Base-by-base conservation (phyloP, 1,140 invertebrate species). In the Contarinia nasturtii region DNA sequence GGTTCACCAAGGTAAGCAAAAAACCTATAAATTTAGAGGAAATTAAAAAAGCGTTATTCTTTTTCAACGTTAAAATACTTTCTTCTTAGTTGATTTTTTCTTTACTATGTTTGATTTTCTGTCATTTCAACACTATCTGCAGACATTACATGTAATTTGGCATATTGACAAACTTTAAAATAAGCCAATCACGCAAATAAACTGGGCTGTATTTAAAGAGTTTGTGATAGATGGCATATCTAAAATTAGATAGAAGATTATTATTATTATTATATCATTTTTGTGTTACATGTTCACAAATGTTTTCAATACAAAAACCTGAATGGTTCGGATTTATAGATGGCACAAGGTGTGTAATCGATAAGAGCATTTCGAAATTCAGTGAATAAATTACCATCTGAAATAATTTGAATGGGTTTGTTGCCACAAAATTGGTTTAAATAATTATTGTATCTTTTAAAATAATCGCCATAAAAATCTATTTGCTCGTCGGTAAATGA, bases 321-420 rank as follows among this genome's bases (percentile, higher is more conserved):
- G 52, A 57, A 62, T 0, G 67, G 63, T 52, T 73, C 67, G 52
- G 68, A 66, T 60, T 68, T 71, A 52, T 79, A 79, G n/a, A 67
- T 15, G 0, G 61, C 18, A 15, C 58, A 53, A 1, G 76, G 76
- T 10, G 61, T 51, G 2, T 58, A 50, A 44, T 67, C 65, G 7
- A 73, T 59, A 10, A 79, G 50, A 7, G 74, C 69, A 21, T 63
- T 55, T 18, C 69, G 63, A 48, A 78, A 75, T n/a, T 57, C 58
- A 2, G 59, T 37, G 49, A 74, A 70, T 34, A 79, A 52, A 2
- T 47, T 36, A 0, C 54, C 34, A 54, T 77, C 67, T 5, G 64
- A 52, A 11, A 78, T 50, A 44, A 61, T 57, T 43, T 61, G 55
- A 7, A 65, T 56, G 0, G 62, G 52, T 45, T 63, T 58, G 2